Evolutionary conservation across 2,113 vertebrate species (phyloP).

Genomic region (Calidris pygmaea): DNA sequence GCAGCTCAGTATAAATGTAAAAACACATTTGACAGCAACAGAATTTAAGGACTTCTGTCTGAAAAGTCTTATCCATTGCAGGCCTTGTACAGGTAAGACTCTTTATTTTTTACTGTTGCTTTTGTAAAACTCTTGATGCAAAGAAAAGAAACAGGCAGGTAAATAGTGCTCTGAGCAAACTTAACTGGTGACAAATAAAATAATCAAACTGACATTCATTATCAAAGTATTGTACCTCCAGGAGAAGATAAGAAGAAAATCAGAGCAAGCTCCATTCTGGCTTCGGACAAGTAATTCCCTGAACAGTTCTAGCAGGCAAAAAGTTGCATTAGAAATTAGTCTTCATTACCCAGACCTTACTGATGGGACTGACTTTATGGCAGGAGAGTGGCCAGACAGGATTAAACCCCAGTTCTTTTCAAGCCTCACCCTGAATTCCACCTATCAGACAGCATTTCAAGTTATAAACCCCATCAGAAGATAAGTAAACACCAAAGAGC

Average conservation of each 20-base stretch:
- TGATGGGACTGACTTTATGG: no score
- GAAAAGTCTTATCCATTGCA: neutral
- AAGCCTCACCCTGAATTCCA: neutral
- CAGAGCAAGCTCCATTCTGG: neutral
- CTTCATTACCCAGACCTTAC: neutral
- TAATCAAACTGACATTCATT: neutral
- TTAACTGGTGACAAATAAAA: neutral
- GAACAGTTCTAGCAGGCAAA: neutral
- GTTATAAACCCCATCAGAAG: neutral
- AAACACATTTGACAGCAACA: neutral
- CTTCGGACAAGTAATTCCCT: neutral
- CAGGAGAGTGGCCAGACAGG: neutral
- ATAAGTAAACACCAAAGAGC: neutral
- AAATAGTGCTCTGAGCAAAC: neutral
- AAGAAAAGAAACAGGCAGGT: neutral
- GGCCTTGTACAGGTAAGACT: neutral
- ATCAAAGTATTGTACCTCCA: neutral
- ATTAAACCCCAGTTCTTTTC: neutral
- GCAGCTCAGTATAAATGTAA: neutral
- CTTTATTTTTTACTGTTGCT: neutral
- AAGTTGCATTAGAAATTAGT: neutral
- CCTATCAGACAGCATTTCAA: neutral
- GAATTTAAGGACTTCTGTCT: neutral
- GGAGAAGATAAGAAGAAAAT: neutral
- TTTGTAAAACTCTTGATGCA: neutral